Evolutionary conservation across 2,113 vertebrate genomes (phyloP).

Genomic region (Siniperca knerii): DNA sequence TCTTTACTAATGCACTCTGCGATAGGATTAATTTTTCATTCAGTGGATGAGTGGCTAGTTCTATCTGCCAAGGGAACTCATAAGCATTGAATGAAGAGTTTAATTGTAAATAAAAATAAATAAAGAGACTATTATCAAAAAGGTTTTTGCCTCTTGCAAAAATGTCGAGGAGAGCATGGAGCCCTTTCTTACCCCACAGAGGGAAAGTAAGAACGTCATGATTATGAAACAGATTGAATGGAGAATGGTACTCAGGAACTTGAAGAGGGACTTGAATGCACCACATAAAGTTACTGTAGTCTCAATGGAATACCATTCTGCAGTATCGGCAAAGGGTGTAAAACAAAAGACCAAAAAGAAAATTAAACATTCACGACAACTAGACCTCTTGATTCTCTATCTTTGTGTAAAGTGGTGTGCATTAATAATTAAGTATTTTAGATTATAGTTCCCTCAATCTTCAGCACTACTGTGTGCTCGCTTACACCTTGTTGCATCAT

Average conservation of each 20-base stretch:
- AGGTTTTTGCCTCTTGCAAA: background rate
- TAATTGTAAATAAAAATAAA: background rate
- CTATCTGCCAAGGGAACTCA: background rate
- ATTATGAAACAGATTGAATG: conserved; percentile 31
- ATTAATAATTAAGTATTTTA: conserved; percentile 65
- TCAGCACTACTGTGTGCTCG: conserved; percentile 4
- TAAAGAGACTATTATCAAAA: background rate
- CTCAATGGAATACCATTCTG: conserved; percentile 14
- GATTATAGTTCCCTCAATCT: conserved; percentile 60
- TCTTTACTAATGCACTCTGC: background rate
- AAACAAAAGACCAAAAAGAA: conserved; percentile 57
- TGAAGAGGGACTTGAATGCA: conserved; percentile 4
- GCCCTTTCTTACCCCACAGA: background rate
- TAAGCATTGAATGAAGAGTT: background rate
- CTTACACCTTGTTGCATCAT: conserved; percentile 52
- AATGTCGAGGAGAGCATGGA: no score
- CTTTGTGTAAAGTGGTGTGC: conserved; percentile 63
- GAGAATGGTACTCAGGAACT: background rate
- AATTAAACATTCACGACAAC: conserved; percentile 64
- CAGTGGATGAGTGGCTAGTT: background rate
- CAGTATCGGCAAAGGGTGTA: conserved; percentile 31
- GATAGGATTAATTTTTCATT: background rate
- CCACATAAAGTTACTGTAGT: background rate
- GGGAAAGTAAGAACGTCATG: conserved; percentile 12
- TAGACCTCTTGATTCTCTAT: conserved; percentile 41